Evolutionary conservation across 2,113 vertebrate genomes (phyloP), one percentile per base, ranked within the genome.

Genomic region (Semnornis frantzii): DNA sequence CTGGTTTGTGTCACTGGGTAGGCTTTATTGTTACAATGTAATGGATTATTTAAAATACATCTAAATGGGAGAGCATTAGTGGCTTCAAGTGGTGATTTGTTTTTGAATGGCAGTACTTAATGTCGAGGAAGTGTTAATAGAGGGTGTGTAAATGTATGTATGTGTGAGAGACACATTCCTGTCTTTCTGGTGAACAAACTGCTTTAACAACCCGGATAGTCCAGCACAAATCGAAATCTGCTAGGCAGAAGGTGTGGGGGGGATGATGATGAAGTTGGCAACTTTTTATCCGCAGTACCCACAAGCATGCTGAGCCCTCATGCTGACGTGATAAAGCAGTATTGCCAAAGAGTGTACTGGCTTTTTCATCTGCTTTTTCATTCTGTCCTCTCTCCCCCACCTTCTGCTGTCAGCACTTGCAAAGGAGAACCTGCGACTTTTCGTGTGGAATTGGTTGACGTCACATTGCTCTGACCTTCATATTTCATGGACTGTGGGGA

Each of bases 231-330:
- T 37, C 15, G 25, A 31, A 62, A 25, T 33, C 37, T 42, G 31
- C 21, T 31, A 1, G 3, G 54, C 70, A 76, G 33, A 31, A 37
- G 37, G 5, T 0, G 0, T 37, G 11, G 31, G 31, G 5, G 5
- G 54, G 64, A 57, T 0, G 0, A 20, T 1, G 4, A 27, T 72
- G 33, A 50, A 44, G 39, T 19, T 20, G 39, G 30, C 1, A 3
- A 8, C 30, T 79, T 91, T 86, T 57, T 33, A 66, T 82, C 30
- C 0, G 0, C 4, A 2, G 20, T 46, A 54, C 11, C 54, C 2
- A 1, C n/a, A 31, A 48, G 58, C 28, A 34, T 0, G 2, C 11
- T 3, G 33, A 82, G 37, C 50, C 70, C n/a, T 88, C 14, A 9
- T 7, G 0, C 12, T 30, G 39, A 23, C 4, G 2, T 13, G 10